phyloP scores from a whole-genome alignment of 2,113 vertebrate genomes.

The Sitta europaea region DNA sequence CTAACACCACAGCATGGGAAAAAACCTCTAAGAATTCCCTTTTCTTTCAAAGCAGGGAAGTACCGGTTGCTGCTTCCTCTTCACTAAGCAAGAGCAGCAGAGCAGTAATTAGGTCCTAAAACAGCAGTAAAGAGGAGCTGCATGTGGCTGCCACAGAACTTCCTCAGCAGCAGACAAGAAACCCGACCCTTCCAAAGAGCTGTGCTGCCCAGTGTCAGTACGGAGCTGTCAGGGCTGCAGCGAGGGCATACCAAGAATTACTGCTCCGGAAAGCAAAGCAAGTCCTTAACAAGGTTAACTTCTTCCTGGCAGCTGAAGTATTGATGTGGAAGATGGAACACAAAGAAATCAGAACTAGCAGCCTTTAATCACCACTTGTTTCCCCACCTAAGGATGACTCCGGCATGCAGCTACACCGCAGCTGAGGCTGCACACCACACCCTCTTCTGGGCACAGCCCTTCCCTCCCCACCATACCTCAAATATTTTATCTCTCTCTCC shows the following conservation, averaged over 20 bases:
- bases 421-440: neutral
- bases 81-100: neutral
- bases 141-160: neutral
- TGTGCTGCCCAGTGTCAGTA: neutral
- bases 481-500: neutral
- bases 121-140: neutral
- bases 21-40: conserved; percentile 42
- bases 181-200: neutral
- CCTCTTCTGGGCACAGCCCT: neutral
- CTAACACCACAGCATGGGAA: conserved; percentile 23
- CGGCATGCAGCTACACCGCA: neutral
- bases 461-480: conserved; percentile 13
- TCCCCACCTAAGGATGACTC: conserved; percentile 6
- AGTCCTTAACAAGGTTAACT: neutral
- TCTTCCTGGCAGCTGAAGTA: neutral
- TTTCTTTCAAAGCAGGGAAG: conserved; percentile 37
- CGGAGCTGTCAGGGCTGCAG: neutral
- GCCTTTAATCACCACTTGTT: neutral
- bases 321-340: neutral
- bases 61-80: neutral
- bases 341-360: neutral
- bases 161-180: conserved; percentile 3
- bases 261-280: neutral
- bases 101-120: neutral
- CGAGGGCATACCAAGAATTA: neutral